phyloP scores from a whole-genome alignment of 2,888 invertebrate species.

The Idaea aversata region DNA sequence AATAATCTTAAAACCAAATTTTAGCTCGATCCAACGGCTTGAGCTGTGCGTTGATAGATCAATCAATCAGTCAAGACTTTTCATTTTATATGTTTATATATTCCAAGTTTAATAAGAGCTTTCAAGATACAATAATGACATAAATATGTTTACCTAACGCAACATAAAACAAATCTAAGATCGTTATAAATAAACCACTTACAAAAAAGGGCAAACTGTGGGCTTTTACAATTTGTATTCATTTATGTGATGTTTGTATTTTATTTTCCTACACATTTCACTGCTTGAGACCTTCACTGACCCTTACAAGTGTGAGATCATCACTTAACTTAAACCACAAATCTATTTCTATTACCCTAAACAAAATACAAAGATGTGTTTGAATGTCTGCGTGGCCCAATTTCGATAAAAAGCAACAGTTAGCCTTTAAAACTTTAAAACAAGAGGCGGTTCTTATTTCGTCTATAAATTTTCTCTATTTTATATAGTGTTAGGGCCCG shows the following conservation, averaged over 20 bases:
- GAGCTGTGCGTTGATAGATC: too few species aligned
- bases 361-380: background rate
- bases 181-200: conserved; percentile 1
- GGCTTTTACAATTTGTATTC: background rate
- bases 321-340: background rate
- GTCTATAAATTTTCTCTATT: too few species aligned
- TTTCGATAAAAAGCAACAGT: background rate
- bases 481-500: too few species aligned
- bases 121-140: too few species aligned
- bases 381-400: background rate
- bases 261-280: background rate
- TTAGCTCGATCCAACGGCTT: too few species aligned
- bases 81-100: too few species aligned
- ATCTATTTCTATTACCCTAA: background rate
- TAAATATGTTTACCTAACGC: background rate
- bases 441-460: too few species aligned
- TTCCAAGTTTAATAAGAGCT: too few species aligned
- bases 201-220: background rate
- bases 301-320: background rate
- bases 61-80: too few species aligned
- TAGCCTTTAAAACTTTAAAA: too few species aligned
- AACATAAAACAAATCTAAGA: background rate
- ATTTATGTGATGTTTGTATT: background rate
- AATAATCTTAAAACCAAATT: too few species aligned
- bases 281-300: background rate